phyloP scores from a whole-genome alignment of 2,888 invertebrate genomes.

The Calameuta pallipes region DNA sequence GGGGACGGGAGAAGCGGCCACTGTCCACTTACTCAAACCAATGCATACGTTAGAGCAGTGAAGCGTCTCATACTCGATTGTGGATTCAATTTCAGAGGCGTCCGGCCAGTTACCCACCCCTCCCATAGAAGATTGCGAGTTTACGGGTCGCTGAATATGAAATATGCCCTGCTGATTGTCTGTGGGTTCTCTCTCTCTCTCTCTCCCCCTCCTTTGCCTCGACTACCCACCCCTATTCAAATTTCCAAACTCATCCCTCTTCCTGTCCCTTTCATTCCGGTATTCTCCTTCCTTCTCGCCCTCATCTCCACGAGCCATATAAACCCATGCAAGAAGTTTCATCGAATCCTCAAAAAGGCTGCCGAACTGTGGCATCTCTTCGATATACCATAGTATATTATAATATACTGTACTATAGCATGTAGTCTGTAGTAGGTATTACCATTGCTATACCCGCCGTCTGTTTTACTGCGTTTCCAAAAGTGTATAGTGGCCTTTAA shows the following conservation, averaged over 20 bases:
- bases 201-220: neutral
- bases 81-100: conserved; percentile 59
- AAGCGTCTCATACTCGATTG: conserved; percentile 49
- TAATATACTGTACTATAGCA: no score
- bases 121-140: conserved; percentile 46
- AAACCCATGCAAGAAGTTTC: neutral
- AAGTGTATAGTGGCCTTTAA: neutral
- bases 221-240: neutral
- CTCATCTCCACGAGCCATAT: neutral
- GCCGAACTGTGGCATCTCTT: neutral
- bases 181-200: conserved; percentile 31
- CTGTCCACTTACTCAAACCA: conserved; percentile 41
- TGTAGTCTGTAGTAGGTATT: no score
- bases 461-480: neutral
- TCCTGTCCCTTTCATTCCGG: conserved; percentile 15
- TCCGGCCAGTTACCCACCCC: conserved; percentile 35
- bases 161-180: conserved; percentile 52
- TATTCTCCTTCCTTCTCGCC: conserved; percentile 11
- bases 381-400: no score
- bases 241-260: neutral
- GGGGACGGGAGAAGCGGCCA: neutral
- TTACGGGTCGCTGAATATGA: conserved; percentile 53
- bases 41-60: conserved; percentile 54
- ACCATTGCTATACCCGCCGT: neutral
- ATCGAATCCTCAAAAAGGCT: neutral